Evolutionary conservation across 2,113 vertebrate species (phyloP), one percentile per base, ranked within the genome.

Genomic region (Pteronura brasiliensis): DNA sequence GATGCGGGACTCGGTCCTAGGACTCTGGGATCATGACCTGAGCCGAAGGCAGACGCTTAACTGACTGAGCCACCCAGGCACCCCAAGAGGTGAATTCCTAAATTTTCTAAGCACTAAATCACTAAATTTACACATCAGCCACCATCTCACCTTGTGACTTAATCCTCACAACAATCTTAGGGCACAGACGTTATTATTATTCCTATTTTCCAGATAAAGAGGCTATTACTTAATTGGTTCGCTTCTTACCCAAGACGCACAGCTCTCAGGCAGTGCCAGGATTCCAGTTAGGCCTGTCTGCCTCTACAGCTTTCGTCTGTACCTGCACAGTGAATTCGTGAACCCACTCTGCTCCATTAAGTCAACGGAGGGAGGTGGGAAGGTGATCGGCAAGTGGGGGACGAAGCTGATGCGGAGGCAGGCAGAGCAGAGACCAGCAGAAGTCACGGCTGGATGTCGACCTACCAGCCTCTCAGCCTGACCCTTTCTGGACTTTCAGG

Each of bases 301-400:
- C 42, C 27, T 11, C 10, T 31, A 27, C 25, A 34, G 14, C 4
- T 1, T 3, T 3, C 36, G 6, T 18, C 71, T 69, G 55, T 27
- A 17, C 47, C 80, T 65, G 71, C 9, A 11, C 63, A 3, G 34
- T 15, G 55, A 69, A 17, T 25, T 3, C 4, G 3, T 8, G 17
- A 71, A 14, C 2, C 6, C 7, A 17, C 1, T 0, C 11, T 4
- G 31, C 42, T 7, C 47, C 34, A 12, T 61, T 4, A 20, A 36
- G 8, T 23, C 34, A 8, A 0, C 1, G 13, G 6, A 39, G n/a
- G 21, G 20, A 65, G 1, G 3, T 5, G 5, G 31, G 7, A 13
- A 14, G 36, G 39, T 52, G 20, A 65, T 13, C 13, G 1, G 27
- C 20, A 10, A 5, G 18, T 52, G 61, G 57, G 47, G 34, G 76